Percentiles rank a stretch among this genome's conserved stretches.
phyloP scores from a whole-genome alignment of 2,113 vertebrate genomes.

The Gambusia affinis region DNA sequence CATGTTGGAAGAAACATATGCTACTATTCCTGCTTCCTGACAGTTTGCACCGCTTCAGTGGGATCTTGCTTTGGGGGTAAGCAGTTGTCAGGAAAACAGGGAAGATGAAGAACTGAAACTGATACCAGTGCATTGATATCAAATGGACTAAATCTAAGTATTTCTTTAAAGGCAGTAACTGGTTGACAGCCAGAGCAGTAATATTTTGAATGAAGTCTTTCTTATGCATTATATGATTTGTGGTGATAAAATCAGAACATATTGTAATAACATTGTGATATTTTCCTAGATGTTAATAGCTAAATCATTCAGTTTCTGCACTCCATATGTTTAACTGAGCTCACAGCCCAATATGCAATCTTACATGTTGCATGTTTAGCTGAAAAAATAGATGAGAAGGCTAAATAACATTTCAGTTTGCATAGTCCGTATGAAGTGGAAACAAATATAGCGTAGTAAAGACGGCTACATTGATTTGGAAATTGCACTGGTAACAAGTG shows the following conservation, averaged over 20 bases:
- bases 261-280: background rate
- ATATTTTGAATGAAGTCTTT: background rate
- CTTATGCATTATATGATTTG: background rate
- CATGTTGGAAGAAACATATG: constrained; percentile 84
- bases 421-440: constrained; percentile 1
- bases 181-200: background rate
- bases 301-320: background rate
- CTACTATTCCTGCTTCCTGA: constrained; percentile 79
- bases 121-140: constrained; percentile 11
- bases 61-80: constrained; percentile 72
- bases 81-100: constrained; percentile 64
- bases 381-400: background rate
- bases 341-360: constrained; percentile 1
- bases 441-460: background rate
- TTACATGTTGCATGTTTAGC: constrained; percentile 10
- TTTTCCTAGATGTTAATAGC: background rate
- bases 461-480: constrained; percentile 9
- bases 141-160: constrained; percentile 34
- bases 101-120: constrained; percentile 54
- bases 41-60: constrained; percentile 78
- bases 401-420: constrained; percentile 10
- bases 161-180: background rate
- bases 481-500: constrained; percentile 15
- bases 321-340: constrained; percentile 7
- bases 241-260: background rate